Conservation (phyloP, 1,140 invertebrate genomes). For the Drosophila tropicalis region DNA sequence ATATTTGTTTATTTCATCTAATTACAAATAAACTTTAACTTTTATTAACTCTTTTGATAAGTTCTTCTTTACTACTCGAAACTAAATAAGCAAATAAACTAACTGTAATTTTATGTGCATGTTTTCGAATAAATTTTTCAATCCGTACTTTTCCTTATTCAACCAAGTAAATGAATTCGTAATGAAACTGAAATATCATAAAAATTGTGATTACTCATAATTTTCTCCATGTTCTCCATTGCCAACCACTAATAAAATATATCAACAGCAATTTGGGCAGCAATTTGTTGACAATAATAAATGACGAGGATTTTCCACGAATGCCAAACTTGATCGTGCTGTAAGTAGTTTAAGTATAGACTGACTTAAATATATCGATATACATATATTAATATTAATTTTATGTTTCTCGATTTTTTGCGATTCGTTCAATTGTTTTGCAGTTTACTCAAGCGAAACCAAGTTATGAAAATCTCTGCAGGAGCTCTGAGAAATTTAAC, state of each 20-base stretch:
- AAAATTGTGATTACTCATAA: slow-evolving; percentile 59
- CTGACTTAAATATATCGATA: background rate
- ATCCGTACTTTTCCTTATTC: slow-evolving; percentile 47
- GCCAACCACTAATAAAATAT: slow-evolving; percentile 26
- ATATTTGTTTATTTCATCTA: too few species aligned
- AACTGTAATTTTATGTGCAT: slow-evolving; percentile 58
- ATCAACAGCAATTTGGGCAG: slow-evolving; percentile 87
- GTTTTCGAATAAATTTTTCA: slow-evolving; percentile 47
- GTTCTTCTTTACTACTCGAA: background rate
- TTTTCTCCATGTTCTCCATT: slow-evolving; percentile 41
- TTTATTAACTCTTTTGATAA: background rate
- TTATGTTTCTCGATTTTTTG: slow-evolving; percentile 11
- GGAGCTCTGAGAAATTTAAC: slow-evolving; percentile 87
- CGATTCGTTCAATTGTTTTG: slow-evolving; percentile 37
- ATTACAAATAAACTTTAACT: too few species aligned
- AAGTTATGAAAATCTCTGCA: slow-evolving; percentile 86
- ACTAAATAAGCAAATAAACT: slow-evolving; percentile 28
- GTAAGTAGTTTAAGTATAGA: slow-evolving; percentile 85
- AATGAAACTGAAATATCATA: slow-evolving; percentile 53
- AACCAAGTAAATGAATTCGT: slow-evolving; percentile 53
- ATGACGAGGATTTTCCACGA: slow-evolving; percentile 85
- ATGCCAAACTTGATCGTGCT: slow-evolving; percentile 86
- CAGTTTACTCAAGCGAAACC: slow-evolving; percentile 88
- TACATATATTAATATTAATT: slow-evolving; percentile 26
- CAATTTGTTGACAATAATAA: slow-evolving; percentile 87